These are phyloP conservation scores for Zaprionus davidi DNA, from an alignment of 1,140 invertebrate genomes.

Conservation along the genomic window DNA sequence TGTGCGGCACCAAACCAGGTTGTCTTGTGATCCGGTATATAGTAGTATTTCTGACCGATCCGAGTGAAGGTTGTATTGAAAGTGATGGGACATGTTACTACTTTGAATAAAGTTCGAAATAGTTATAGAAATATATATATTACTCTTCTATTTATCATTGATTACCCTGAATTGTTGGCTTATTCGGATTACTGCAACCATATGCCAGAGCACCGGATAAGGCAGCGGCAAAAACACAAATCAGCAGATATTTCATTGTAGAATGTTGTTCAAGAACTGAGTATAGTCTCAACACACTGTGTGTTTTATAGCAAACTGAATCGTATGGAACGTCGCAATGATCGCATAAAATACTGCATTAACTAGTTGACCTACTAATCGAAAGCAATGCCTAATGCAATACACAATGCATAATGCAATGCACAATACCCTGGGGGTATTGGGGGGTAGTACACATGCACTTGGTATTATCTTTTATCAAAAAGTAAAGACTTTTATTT, in stretches of 20 bases:
- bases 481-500: too few species aligned
- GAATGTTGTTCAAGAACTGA: not conserved
- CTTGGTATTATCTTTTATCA: too few species aligned
- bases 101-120: not conserved
- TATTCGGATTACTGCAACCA: not conserved
- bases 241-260: conserved; percentile 4
- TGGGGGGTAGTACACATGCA: too few species aligned
- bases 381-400: not conserved
- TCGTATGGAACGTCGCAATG: not conserved
- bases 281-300: not conserved
- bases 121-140: not conserved
- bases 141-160: not conserved
- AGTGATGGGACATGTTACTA: not conserved
- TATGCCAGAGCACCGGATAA: not conserved
- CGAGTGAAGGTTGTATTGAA: not conserved
- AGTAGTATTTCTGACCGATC: conserved; percentile 30
- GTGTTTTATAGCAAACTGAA: not conserved
- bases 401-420: too few species aligned
- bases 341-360: not conserved
- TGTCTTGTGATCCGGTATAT: not conserved
- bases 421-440: too few species aligned
- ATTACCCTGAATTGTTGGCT: conserved; percentile 3
- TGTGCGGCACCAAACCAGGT: conserved; percentile 23
- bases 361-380: not conserved
- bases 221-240: not conserved